Percentiles rank a stretch among this genome's conserved stretches.
Evolutionary conservation across 2,797 vertebrate genomes (phyloP).

Genomic region (Coilia nasus): DNA sequence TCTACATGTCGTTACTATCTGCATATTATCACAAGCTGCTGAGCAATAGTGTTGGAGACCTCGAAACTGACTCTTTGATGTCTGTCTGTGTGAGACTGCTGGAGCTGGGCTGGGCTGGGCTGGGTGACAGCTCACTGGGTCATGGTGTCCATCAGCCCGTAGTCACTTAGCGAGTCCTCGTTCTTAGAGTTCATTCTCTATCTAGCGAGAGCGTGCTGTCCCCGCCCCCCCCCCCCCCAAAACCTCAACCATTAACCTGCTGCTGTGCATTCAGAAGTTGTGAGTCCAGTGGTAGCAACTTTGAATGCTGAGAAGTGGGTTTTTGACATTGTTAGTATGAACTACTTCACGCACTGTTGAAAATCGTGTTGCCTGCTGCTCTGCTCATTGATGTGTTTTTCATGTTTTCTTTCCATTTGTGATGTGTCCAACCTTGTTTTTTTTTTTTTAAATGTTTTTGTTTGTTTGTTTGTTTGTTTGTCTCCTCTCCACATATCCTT

Average conservation of each 20-base stretch:
- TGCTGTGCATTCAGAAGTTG: background rate
- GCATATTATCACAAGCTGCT: background rate
- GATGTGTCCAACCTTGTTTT: background rate
- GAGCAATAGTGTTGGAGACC: background rate
- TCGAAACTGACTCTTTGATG: too few species aligned
- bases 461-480: constrained; percentile 49
- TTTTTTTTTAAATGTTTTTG: constrained; percentile 27
- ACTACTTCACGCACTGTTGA: background rate
- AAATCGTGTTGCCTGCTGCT: background rate
- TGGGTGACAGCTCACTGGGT: background rate
- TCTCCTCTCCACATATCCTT: constrained; percentile 25
- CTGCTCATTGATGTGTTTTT: background rate
- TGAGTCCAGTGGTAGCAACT: background rate
- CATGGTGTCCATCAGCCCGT: background rate
- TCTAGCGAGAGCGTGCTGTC: background rate
- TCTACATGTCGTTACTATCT: background rate
- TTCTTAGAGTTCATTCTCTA: background rate
- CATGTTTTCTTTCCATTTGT: background rate
- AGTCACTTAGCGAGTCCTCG: background rate
- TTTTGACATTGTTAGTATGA: background rate
- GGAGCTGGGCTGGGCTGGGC: too few species aligned
- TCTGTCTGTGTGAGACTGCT: background rate
- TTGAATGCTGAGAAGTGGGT: background rate
- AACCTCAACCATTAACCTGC: background rate
- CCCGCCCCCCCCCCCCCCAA: background rate